Evolutionary conservation across 2,797 vertebrate species (phyloP).

Genomic region (Dipus sagitta): DNA sequence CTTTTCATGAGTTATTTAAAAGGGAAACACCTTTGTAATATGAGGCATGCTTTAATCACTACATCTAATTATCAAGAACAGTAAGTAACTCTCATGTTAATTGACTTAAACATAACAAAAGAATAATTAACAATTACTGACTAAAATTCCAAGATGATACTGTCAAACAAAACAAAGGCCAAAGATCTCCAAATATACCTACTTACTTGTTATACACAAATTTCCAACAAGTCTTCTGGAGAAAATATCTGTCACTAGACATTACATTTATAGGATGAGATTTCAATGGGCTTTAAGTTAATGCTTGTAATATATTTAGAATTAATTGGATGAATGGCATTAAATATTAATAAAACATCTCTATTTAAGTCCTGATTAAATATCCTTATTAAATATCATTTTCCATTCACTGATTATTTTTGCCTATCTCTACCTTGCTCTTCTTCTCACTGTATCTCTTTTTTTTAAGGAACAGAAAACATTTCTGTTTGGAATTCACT

Average conservation of each 20-base stretch:
- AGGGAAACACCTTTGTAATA: constrained; percentile 25
- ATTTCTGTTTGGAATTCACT: constrained; percentile 27
- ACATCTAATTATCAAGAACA: constrained; percentile 49
- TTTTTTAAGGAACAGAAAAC: background rate
- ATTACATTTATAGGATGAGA: background rate
- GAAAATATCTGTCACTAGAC: constrained; percentile 43
- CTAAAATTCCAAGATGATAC: constrained; percentile 27
- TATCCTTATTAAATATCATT: constrained; percentile 10
- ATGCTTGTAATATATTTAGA: constrained; percentile 43
- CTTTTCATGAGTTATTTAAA: constrained; percentile 52
- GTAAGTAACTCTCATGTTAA: constrained; percentile 64
- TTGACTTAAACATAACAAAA: constrained; percentile 63
- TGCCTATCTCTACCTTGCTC: background rate
- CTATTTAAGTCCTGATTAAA: constrained; percentile 41
- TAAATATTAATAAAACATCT: constrained; percentile 57
- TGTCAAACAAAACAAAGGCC: background rate
- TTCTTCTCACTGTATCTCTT: background rate
- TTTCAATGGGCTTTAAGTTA: constrained; percentile 52
- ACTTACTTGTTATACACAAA: background rate
- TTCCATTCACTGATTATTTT: constrained; percentile 31
- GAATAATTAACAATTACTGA: constrained; percentile 61
- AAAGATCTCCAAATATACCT: background rate
- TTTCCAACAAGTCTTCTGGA: background rate
- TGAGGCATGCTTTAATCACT: constrained; percentile 54
- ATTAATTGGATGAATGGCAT: constrained; percentile 38